Conservation (phyloP, 1,140 invertebrate genomes). For the Drosophila sp. region DNA sequence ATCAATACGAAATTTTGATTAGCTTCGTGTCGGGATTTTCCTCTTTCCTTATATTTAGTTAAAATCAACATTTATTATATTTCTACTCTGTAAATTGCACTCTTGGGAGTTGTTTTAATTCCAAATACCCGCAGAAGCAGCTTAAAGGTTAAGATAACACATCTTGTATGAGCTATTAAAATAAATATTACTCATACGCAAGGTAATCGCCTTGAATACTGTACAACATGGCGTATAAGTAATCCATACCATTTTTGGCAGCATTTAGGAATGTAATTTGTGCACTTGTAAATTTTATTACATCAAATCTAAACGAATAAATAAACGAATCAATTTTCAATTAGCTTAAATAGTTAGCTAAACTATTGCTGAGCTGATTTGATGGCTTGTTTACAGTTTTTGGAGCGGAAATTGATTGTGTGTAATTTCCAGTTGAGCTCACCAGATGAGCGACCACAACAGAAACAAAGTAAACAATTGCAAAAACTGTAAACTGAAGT, state of each 20-base stretch:
- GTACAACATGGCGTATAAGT: conserved; percentile 13
- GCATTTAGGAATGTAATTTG: conserved; percentile 1
- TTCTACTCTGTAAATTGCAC: not conserved
- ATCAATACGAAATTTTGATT: no score
- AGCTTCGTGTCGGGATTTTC: not conserved
- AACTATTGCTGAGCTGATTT: conserved; percentile 54
- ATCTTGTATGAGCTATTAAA: not conserved
- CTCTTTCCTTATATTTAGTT: not conserved
- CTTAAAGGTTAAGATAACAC: not conserved
- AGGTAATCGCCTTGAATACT: not conserved
- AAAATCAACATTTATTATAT: not conserved
- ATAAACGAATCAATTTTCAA: conserved; percentile 37
- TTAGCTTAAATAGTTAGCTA: conserved; percentile 56
- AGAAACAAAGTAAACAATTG: conserved; percentile 57
- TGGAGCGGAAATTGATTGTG: conserved; percentile 83
- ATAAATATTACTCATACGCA: conserved; percentile 25
- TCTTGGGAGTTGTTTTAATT: not conserved
- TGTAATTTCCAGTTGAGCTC: conserved; percentile 74
- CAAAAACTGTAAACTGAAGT: conserved; percentile 40
- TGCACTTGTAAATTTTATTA: conserved; percentile 2
- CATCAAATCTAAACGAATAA: not conserved
- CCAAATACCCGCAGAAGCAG: no score
- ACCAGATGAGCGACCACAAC: conserved; percentile 60
- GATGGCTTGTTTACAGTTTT: conserved; percentile 63
- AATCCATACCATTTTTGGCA: not conserved